Evolutionary conservation across 2,797 vertebrate species (phyloP).

Genomic region (Otus scops): DNA sequence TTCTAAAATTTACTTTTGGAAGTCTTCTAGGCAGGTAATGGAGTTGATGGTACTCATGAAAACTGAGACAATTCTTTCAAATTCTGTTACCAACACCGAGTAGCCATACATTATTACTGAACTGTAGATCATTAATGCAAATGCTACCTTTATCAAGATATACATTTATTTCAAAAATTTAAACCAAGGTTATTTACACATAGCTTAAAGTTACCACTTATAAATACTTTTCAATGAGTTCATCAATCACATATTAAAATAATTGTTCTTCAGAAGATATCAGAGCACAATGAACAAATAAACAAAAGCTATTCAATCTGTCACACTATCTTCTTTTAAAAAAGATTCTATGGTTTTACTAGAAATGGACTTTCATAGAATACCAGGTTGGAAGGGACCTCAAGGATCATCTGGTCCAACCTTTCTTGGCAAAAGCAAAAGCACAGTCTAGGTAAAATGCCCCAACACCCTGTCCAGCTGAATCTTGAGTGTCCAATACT

Average conservation of each 20-base stretch:
- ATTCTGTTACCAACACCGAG: not conserved
- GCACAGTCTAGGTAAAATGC: no score
- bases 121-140: not conserved
- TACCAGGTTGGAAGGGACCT: no score
- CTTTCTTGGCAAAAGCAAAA: no score
- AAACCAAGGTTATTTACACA: not conserved
- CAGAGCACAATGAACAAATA: not conserved
- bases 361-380: not conserved
- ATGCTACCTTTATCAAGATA: not conserved
- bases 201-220: not conserved
- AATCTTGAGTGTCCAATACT: no score
- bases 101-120: not conserved
- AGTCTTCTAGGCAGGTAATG: not conserved
- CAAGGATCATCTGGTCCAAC: no score
- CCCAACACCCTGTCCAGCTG: no score
- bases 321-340: not conserved
- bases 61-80: not conserved
- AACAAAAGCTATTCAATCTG: not conserved
- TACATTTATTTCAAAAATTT: not conserved
- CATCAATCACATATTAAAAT: not conserved
- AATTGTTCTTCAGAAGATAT: not conserved
- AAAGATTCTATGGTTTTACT: not conserved
- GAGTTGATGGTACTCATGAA: not conserved
- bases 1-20: not conserved
- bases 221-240: not conserved